Percentiles rank a stretch among this genome's conserved stretches.
phyloP scores from a whole-genome alignment of 2,113 vertebrate genomes.

The Scartelaos histophorus region DNA sequence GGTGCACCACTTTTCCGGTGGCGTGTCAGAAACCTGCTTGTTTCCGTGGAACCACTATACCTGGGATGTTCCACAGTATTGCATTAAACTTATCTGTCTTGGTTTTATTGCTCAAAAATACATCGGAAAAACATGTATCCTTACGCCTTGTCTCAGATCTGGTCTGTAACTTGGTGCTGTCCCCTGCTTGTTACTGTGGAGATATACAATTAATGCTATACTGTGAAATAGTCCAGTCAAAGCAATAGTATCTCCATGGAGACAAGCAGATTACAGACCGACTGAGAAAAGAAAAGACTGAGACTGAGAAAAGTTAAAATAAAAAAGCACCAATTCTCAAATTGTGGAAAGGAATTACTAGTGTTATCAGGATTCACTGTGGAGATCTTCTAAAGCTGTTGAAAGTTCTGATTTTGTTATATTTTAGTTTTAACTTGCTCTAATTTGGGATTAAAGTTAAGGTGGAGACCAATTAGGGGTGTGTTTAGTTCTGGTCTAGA shows the following conservation, averaged over 20 bases:
- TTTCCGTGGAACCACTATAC: not conserved
- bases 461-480: too few relatives aligned
- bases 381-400: not conserved
- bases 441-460: not conserved
- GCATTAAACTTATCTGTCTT: not conserved
- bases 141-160: not conserved
- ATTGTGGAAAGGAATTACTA: too few relatives aligned
- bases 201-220: not conserved
- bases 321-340: too few relatives aligned
- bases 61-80: not conserved
- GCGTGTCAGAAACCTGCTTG: too few relatives aligned
- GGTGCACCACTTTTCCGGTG: too few relatives aligned
- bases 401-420: not conserved
- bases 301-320: too few relatives aligned
- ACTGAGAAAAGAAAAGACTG: too few relatives aligned
- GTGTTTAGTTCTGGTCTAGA: not conserved
- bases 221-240: not conserved
- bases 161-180: not conserved
- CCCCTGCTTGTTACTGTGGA: not conserved
- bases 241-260: not conserved
- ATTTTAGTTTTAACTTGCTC: not conserved
- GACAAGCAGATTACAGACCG: too few relatives aligned
- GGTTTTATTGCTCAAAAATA: too few relatives aligned
- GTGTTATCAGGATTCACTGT: not conserved
- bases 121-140: too few relatives aligned